A percentile compares a stretch with the other conserved stretches of the same genome.
phyloP scores from a whole-genome alignment of 2,888 invertebrate species.

The Cantharis flavilabris region DNA sequence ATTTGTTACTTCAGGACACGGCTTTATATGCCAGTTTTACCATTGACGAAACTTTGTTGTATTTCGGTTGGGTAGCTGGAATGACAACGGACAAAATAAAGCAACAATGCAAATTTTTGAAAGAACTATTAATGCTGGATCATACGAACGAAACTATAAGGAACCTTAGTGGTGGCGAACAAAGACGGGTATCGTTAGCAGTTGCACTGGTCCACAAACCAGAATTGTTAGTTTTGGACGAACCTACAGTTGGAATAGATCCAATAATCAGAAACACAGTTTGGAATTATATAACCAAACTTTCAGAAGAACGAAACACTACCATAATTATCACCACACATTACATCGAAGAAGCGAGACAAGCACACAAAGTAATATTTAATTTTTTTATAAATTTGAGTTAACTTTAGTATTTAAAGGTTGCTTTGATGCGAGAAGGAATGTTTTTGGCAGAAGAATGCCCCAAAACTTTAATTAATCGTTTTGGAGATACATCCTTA shows the following conservation, averaged over 20 bases:
- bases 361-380: constrained; percentile 72
- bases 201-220: constrained; percentile 88
- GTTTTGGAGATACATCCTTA: constrained; percentile 73
- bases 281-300: constrained; percentile 82
- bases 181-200: constrained; percentile 85
- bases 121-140: constrained; percentile 44
- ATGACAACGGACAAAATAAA: constrained; percentile 48
- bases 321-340: constrained; percentile 88
- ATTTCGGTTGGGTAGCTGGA: constrained; percentile 52
- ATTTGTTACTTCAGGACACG: constrained; percentile 45
- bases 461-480: constrained; percentile 70
- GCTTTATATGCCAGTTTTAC: constrained; percentile 55
- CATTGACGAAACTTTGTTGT: constrained; percentile 51
- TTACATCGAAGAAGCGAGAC: constrained; percentile 85
- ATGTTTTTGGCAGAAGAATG: constrained; percentile 82
- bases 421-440: constrained; percentile 83
- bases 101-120: constrained; percentile 14
- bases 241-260: constrained; percentile 93
- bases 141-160: constrained; percentile 60
- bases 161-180: constrained; percentile 87
- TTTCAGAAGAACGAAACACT: constrained; percentile 73
- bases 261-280: constrained; percentile 81
- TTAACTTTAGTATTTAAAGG: constrained; percentile 59
- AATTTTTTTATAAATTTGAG: neutral
- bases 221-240: constrained; percentile 87